Base-by-base conservation (phyloP, 2,888 invertebrate genomes). In the Criorhina ranunculi region DNA sequence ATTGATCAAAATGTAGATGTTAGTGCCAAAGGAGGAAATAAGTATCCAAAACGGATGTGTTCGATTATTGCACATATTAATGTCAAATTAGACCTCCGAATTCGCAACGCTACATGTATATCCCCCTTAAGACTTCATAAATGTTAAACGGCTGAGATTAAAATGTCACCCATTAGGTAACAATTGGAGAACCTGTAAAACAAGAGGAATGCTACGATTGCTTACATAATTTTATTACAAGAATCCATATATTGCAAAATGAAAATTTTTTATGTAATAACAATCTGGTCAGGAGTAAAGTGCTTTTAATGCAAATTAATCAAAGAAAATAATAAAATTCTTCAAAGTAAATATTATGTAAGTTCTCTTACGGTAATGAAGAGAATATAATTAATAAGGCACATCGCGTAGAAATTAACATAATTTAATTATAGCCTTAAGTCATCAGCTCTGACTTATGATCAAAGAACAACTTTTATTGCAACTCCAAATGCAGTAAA, bases 341-440 rank as follows among this genome's bases (percentile, higher is more conserved):
- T 9, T 46, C 9, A 17, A 19, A 46, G 19, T 19, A 46, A 17
- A 46, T 19, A 11, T 19, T 46, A 42, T 42, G 9, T 44, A 44
- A 17, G 44, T 44, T 17, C 44, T 17, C 44, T 15, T 15, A 6
- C 15, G 17, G 15, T 35, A 53, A 53, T 15, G 17, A 3, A 12
- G 17, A 15, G 0, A 12, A 11, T 29, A 57, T 6, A 31, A 62
- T 59, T 24, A 24, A 59, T 24, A 59, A 42, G 40, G 24, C 40
- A 15, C 12, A 12, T 42, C 29, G 15, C 29, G 12, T 29, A 29
- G 12, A 9, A 59, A 59, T 59, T 40, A 40, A 31, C 60, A 44
- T 42, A 17, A 31, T 44, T 60, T 44, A 60, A 60, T 44, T 60
- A 42, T 44, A 60, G 44, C 9, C 9, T 44, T 11, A 44, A 44